phyloP scores from a whole-genome alignment of 2,888 invertebrate species.

The Ectemnius cavifrons region DNA sequence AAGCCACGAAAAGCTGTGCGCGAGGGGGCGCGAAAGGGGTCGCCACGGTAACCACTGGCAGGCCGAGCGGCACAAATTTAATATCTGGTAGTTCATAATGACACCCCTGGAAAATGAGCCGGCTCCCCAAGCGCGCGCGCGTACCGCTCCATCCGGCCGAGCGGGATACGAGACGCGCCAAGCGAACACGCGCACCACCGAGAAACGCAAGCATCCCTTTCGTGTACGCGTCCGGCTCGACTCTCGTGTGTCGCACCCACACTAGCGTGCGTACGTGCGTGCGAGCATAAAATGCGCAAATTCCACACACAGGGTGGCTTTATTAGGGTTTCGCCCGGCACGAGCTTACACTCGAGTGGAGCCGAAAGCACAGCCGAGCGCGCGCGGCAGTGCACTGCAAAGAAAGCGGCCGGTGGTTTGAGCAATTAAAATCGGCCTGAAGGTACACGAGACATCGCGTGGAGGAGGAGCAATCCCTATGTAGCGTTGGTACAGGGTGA shows the following conservation, averaged over 20 bases:
- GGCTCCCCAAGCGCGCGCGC: neutral
- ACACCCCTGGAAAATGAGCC: slow-evolving; percentile 64
- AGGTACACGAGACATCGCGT: slow-evolving; percentile 7
- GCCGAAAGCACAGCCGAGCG: slow-evolving; percentile 21
- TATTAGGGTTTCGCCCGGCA: slow-evolving; percentile 36
- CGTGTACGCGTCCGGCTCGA: slow-evolving; percentile 11
- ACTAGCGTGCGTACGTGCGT: slow-evolving; percentile 18
- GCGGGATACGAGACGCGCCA: too few relatives aligned
- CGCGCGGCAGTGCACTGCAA: too few relatives aligned
- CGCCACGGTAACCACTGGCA: slow-evolving; percentile 67
- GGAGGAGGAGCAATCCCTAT: neutral
- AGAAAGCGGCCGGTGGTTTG: too few relatives aligned
- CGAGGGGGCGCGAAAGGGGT: slow-evolving; percentile 52
- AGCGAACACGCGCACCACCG: slow-evolving; percentile 6
- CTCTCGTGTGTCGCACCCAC: slow-evolving; percentile 9
- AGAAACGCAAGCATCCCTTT: neutral
- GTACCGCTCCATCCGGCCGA: slow-evolving; percentile 18
- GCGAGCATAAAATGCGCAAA: slow-evolving; percentile 36
- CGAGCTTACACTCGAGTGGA: slow-evolving; percentile 25
- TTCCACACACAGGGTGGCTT: slow-evolving; percentile 41
- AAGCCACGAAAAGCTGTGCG: slow-evolving; percentile 57
- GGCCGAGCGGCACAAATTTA: slow-evolving; percentile 64
- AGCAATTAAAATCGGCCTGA: slow-evolving; percentile 2
- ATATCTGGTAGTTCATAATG: slow-evolving; percentile 65
- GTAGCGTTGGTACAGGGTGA: too few relatives aligned